These are phyloP conservation scores for Cottoperca gobio DNA, from an alignment of 2,797 vertebrate species.

Conservation along the genomic window DNA sequence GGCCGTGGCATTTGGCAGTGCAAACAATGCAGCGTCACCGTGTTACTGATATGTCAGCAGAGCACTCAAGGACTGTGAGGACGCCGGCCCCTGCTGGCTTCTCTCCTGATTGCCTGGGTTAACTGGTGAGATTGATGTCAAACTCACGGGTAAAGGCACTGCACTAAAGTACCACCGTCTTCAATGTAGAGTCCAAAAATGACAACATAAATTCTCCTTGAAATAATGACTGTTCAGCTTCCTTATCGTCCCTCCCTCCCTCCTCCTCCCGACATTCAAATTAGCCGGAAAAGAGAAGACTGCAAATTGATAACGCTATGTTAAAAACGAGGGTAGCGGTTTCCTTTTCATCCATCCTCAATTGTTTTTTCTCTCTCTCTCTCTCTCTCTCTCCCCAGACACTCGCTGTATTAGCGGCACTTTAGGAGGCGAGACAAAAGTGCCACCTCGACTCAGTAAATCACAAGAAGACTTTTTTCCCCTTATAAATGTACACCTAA, in stretches of 20 bases:
- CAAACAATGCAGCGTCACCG: conserved; percentile 35
- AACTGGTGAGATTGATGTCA: conserved; percentile 12
- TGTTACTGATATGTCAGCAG: conserved; percentile 21
- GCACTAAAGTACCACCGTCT: background rate
- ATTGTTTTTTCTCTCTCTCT: conserved; percentile 41
- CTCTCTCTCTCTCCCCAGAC: background rate
- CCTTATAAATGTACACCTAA: background rate
- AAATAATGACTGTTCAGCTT: conserved; percentile 31
- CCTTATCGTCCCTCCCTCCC: conserved; percentile 20
- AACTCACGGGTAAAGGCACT: background rate
- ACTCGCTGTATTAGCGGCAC: conserved; percentile 8
- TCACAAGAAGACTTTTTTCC: background rate
- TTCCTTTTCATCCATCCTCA: conserved; percentile 32
- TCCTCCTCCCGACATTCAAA: conserved; percentile 8
- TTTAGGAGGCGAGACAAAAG: conserved; percentile 12
- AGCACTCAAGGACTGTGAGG: conserved; percentile 2
- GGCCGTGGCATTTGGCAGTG: conserved; percentile 21
- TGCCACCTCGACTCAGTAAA: background rate
- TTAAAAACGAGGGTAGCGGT: conserved; percentile 27
- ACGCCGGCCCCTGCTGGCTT: background rate
- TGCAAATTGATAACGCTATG: conserved; percentile 36
- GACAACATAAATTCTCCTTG: conserved; percentile 21
- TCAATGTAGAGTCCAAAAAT: background rate
- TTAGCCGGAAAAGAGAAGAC: conserved; percentile 29
- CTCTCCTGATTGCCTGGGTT: background rate